phyloP scores from a whole-genome alignment of 2,113 vertebrate genomes.

The Dasypus novemcinctus region DNA sequence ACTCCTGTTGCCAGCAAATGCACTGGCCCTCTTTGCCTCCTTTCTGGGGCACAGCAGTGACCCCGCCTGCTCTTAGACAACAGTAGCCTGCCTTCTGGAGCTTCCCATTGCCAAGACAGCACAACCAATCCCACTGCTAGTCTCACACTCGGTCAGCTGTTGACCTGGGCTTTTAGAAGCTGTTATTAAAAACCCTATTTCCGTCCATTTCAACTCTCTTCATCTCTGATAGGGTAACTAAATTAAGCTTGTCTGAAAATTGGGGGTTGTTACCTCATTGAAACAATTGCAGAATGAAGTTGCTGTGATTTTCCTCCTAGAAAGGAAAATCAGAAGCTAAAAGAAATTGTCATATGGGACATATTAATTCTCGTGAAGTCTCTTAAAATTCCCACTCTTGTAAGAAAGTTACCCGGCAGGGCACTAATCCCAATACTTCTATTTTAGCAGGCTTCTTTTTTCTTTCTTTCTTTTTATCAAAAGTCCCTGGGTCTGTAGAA shows the following conservation, averaged over 20 bases:
- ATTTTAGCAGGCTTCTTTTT: neutral
- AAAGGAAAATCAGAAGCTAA: constrained; percentile 7
- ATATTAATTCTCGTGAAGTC: constrained; percentile 13
- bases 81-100: neutral
- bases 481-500: neutral
- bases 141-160: neutral
- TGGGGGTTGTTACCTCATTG: neutral
- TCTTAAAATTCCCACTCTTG: constrained; percentile 24
- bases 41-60: neutral
- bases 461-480: neutral
- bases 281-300: constrained; percentile 27
- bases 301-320: neutral
- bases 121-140: neutral
- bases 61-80: neutral
- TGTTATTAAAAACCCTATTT: neutral
- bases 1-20: neutral
- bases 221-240: neutral
- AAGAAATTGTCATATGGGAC: neutral
- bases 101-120: neutral
- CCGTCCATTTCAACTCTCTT: neutral
- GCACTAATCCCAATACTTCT: neutral
- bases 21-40: neutral
- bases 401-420: neutral
- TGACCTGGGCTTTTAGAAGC: neutral
- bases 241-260: neutral